A percentile compares a stretch with the other conserved stretches of the same genome.
Conservation (phyloP, 2,797 vertebrate genomes). For the Dicrostonyx torquatus region DNA sequence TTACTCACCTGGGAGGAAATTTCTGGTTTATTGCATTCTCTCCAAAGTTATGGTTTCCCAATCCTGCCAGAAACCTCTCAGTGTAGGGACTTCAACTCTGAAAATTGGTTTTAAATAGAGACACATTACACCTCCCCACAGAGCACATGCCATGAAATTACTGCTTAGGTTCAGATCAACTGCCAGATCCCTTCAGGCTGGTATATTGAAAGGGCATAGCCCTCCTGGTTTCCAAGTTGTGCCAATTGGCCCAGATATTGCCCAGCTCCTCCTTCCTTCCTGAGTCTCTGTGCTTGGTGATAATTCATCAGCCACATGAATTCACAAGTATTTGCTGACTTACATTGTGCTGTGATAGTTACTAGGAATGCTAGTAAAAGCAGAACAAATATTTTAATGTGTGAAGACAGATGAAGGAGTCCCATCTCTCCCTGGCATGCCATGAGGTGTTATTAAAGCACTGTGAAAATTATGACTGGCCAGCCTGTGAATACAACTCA, state of each 20-base stretch:
- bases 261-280: neutral
- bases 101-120: constrained; percentile 80
- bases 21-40: constrained; percentile 79
- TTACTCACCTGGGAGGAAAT: constrained; percentile 77
- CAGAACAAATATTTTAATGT: neutral
- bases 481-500: neutral
- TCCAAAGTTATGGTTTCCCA: constrained; percentile 75
- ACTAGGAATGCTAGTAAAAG: neutral
- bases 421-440: neutral
- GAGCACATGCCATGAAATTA: constrained; percentile 64
- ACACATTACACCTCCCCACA: constrained; percentile 71
- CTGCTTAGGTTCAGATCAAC: constrained; percentile 52
- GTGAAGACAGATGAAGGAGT: neutral
- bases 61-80: constrained; percentile 63
- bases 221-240: neutral
- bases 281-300: neutral
- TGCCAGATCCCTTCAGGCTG: constrained; percentile 54
- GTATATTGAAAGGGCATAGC: neutral
- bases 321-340: neutral
- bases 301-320: neutral
- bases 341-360: neutral
- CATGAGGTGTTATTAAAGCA: neutral
- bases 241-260: neutral
- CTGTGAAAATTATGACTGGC: neutral
- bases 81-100: constrained; percentile 69